Evolutionary conservation across 2,888 invertebrate genomes (phyloP).

Genomic region (Lepidonotus clava): DNA sequence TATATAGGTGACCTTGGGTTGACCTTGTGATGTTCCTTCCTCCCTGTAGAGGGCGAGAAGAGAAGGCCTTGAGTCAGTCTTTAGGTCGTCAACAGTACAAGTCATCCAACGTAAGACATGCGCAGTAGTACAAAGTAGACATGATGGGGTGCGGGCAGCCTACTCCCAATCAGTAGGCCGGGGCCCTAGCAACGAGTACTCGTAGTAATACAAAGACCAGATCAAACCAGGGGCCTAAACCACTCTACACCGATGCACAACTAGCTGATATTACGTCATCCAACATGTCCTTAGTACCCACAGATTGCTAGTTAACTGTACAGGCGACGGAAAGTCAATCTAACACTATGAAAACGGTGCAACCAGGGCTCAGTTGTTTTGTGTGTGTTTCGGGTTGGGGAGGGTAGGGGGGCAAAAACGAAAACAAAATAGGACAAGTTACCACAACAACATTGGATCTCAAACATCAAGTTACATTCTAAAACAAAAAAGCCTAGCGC

Average conservation of each 20-base stretch:
- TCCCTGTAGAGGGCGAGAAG: constrained; percentile 12
- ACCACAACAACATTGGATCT: constrained; percentile 45
- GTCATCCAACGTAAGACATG: neutral
- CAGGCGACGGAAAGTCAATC: neutral
- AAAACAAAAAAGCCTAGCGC: constrained; percentile 36
- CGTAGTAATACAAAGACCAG: neutral
- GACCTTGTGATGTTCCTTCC: constrained; percentile 23
- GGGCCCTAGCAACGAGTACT: too few species aligned
- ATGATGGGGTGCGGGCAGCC: neutral
- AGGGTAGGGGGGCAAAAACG: neutral
- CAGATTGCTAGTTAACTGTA: neutral
- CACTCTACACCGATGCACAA: neutral
- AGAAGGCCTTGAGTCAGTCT: constrained; percentile 23
- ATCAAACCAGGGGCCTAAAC: neutral
- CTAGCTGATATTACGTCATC: neutral
- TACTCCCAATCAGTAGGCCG: neutral
- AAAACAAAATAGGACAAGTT: constrained; percentile 45
- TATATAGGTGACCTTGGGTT: constrained; percentile 20
- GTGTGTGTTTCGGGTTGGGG: neutral
- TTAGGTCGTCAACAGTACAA: neutral
- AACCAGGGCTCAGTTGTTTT: neutral
- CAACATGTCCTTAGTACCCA: neutral
- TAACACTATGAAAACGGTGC: constrained; percentile 3
- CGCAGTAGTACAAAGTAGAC: neutral
- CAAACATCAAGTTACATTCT: constrained; percentile 42